phyloP scores from a whole-genome alignment of 2,888 invertebrate species.

The Idaea biselata region DNA sequence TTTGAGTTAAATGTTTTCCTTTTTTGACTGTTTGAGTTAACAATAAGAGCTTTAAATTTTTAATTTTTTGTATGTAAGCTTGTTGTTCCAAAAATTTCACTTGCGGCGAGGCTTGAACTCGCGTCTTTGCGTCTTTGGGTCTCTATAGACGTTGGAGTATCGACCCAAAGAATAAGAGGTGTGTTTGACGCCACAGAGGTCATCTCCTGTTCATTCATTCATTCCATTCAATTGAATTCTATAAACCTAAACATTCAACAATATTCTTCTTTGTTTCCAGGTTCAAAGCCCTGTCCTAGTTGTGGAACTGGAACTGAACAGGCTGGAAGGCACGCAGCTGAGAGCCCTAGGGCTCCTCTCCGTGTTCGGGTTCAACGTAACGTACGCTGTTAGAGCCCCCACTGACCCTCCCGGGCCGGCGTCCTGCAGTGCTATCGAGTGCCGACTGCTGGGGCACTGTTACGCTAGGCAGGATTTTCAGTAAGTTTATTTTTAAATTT shows the following conservation, averaged over 20 bases:
- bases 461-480: constrained; percentile 85
- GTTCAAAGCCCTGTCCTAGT: constrained; percentile 87
- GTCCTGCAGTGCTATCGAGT: constrained; percentile 89
- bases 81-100: too few relatives aligned
- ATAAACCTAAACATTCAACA: not conserved
- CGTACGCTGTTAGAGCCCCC: constrained; percentile 86
- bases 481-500: constrained; percentile 77
- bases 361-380: constrained; percentile 95
- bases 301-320: constrained; percentile 86
- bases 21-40: too few relatives aligned
- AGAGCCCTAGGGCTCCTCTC: constrained; percentile 90
- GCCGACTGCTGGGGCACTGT: constrained; percentile 93
- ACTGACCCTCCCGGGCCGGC: constrained; percentile 72
- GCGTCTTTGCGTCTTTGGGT: too few relatives aligned
- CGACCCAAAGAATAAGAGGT: too few relatives aligned
- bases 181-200: too few relatives aligned
- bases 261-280: constrained; percentile 43
- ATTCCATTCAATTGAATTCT: too few relatives aligned
- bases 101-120: too few relatives aligned
- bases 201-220: too few relatives aligned
- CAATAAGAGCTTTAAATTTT: too few relatives aligned
- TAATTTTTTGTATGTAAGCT: too few relatives aligned
- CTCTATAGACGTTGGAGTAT: too few relatives aligned
- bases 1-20: too few relatives aligned
- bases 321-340: constrained; percentile 90